A percentile compares a stretch with the other conserved stretches of the same genome.
These are phyloP conservation scores for Chrysaora quinquecirrha DNA, from an alignment of 30 jellyfish, hydroid and myxozoan species.

Conservation along the genomic window DNA sequence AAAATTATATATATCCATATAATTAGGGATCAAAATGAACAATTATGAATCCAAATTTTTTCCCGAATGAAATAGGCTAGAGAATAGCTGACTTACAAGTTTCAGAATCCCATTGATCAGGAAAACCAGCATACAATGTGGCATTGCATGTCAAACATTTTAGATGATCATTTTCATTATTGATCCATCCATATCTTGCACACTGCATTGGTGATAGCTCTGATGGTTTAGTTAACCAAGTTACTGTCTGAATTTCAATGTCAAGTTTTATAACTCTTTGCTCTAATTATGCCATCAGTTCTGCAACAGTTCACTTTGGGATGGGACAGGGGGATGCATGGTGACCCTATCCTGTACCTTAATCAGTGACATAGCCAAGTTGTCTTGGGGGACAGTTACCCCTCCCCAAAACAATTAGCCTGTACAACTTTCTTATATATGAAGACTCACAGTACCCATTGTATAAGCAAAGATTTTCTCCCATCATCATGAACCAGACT, in stretches of 20 bases:
- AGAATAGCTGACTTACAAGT: conserved; percentile 72
- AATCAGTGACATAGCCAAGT: not conserved
- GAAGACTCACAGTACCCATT: too few species aligned
- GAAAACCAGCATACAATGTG: conserved; percentile 83
- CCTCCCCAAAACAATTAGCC: not conserved
- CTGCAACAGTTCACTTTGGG: not conserved
- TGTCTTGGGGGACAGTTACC: not conserved
- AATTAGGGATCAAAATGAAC: too few species aligned
- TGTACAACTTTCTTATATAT: too few species aligned
- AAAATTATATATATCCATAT: too few species aligned
- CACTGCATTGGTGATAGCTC: conserved; percentile 95
- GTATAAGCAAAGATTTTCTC: too few species aligned
- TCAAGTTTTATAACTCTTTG: too few species aligned
- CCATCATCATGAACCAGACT: too few species aligned
- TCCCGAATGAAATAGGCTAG: too few species aligned
- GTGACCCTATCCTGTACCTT: not conserved
- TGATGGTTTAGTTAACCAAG: conserved; percentile 97
- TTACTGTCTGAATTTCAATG: conserved; percentile 64
- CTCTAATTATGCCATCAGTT: not conserved
- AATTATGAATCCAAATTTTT: too few species aligned
- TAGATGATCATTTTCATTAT: conserved; percentile 73
- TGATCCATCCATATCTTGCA: conserved; percentile 97
- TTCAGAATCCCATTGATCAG: conserved; percentile 94
- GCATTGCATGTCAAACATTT: conserved; percentile 93
- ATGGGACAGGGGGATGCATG: not conserved